A percentile compares a stretch with the other conserved stretches of the same genome.
Evolutionary conservation across 2,888 invertebrate genomes (phyloP).

Genomic region (Horisme vitalbata): DNA sequence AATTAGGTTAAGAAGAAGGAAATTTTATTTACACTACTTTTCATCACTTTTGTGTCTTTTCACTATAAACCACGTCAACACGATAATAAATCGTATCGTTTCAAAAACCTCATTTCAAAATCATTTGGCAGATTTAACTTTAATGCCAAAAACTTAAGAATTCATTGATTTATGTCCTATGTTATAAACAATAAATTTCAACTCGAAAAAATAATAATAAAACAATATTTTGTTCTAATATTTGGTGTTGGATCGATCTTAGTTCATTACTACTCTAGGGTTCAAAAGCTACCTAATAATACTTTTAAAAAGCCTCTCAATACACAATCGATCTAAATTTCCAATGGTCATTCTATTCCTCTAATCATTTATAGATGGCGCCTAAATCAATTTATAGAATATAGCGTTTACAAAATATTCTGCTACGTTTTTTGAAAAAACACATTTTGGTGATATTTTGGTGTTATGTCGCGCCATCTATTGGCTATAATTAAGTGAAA

Average conservation of each 20-base stretch:
- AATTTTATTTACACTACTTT: slow-evolving; percentile 23
- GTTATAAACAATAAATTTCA: too few relatives aligned
- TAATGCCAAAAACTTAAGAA: too few relatives aligned
- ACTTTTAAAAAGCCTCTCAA: slow-evolving; percentile 16
- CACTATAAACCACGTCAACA: slow-evolving; percentile 5
- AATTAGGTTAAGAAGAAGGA: not conserved
- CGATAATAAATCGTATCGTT: too few relatives aligned
- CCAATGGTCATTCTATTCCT: slow-evolving; percentile 11
- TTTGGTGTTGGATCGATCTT: slow-evolving; percentile 4
- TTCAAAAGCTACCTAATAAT: slow-evolving; percentile 21
- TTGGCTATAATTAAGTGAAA: slow-evolving; percentile 6
- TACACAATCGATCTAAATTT: not conserved
- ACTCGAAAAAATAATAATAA: too few relatives aligned
- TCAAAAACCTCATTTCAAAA: not conserved
- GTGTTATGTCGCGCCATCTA: slow-evolving; percentile 23
- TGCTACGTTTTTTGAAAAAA: not conserved
- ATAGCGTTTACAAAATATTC: not conserved
- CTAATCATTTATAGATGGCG: slow-evolving; percentile 22
- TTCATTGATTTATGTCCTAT: too few relatives aligned
- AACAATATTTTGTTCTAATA: not conserved
- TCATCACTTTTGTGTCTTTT: slow-evolving; percentile 35
- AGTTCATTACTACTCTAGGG: slow-evolving; percentile 3
- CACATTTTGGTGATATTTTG: slow-evolving; percentile 1
- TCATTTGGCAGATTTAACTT: too few relatives aligned
- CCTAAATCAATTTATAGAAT: slow-evolving; percentile 1